Base-by-base conservation (phyloP, 2,888 invertebrate species). In the Cantharis nigra region DNA sequence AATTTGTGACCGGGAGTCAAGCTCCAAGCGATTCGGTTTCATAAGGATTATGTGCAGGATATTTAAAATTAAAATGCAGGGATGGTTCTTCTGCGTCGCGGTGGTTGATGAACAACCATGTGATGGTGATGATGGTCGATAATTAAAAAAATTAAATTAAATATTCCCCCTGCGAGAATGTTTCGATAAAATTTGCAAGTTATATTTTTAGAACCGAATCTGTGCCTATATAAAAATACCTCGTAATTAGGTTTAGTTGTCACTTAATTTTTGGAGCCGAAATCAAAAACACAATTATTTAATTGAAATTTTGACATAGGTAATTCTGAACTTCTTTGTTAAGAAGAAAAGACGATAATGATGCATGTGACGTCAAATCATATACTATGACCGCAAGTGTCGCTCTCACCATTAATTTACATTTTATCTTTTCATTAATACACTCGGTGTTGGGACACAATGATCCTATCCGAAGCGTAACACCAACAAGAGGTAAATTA, bases 391-490 rank as follows among this genome's bases (percentile, higher is more conserved):
- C 70, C 78, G 70, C 65, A 72, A 78, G 65, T 78, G 75, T 75
- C 78, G 77, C 72, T 72, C 72, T 78, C 75, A 78, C 75, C 75
- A 75, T 78, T 72, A 78, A 78, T 78, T 75, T 77, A 75, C 74
- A 74, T 77, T 77, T 77, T 69, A 78, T 78, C 70, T 75, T 72
- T 78, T 78, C 78, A 78, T 78, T 77, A 77, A 70, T 71, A 71
- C 72, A 75, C 72, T 69, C 26, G 75, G n/a, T 67, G 75, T 64
- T 78, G 64, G 71, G 70, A 67, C 33, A 63, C 69, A 72, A 72
- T 65, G 74, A 71, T 78, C 70, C 20, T 67, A 67, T 75, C 70
- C 65, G 65, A 69, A 78, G 70, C 75, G 72, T 78, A 75, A 75
- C 78, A 72, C 70, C 72, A 75, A 77, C 77, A 74, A 77, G 74